These are phyloP conservation scores for Takifugu rubripes DNA, from an alignment of 2,797 vertebrate species.

Conservation along the genomic window DNA sequence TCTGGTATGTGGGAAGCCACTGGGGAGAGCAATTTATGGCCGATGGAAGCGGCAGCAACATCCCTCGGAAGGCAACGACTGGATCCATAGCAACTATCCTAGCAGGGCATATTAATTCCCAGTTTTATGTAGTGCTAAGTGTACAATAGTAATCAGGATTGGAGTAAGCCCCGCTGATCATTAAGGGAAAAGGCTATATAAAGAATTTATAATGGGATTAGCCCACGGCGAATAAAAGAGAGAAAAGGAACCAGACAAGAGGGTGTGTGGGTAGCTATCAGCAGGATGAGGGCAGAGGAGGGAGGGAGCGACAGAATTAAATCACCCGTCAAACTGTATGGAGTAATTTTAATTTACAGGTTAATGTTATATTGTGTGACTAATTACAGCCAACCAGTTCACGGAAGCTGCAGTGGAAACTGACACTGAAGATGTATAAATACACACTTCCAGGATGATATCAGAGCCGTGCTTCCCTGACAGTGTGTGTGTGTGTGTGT, in stretches of 20 bases:
- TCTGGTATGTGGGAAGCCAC: constrained; percentile 90
- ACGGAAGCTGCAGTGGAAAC: constrained; percentile 82
- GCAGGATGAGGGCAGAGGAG: constrained; percentile 50
- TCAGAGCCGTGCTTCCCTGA: no score
- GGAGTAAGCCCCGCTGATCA: constrained; percentile 99
- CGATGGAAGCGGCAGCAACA: constrained; percentile 99
- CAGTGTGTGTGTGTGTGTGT: no score
- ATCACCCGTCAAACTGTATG: constrained; percentile 99
- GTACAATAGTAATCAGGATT: constrained; percentile 99
- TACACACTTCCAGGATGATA: constrained; percentile 3
- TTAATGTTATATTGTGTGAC: constrained; percentile 99
- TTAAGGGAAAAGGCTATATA: constrained; percentile 99
- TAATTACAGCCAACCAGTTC: constrained; percentile 97
- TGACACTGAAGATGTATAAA: constrained; percentile 23
- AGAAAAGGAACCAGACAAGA: constrained; percentile 71
- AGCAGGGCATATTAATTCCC: constrained; percentile 99
- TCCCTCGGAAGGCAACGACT: constrained; percentile 92
- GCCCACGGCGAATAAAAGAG: constrained; percentile 93
- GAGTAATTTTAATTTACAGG: constrained; percentile 99
- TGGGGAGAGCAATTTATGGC: constrained; percentile 99
- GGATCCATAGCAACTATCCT: constrained; percentile 99
- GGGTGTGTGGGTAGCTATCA: constrained; percentile 75
- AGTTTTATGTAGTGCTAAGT: constrained; percentile 99
- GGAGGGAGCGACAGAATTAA: constrained; percentile 88
- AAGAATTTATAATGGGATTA: constrained; percentile 99